Conservation (phyloP, 1,140 invertebrate genomes). For the Platorchestia sp. region DNA sequence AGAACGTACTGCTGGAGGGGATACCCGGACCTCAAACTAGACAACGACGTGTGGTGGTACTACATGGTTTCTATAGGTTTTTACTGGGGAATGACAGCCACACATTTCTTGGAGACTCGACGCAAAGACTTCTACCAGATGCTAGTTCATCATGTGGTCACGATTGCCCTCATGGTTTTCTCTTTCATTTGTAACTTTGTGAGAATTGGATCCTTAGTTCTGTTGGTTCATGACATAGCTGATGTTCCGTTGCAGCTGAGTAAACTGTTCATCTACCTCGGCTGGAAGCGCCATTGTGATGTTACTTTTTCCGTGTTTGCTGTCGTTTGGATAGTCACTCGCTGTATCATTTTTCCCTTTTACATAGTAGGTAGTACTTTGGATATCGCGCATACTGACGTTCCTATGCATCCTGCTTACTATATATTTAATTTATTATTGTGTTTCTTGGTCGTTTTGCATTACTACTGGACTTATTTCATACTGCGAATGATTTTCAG, state of each 20-base stretch:
- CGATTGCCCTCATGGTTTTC: constrained; percentile 75
- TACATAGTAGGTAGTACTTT: constrained; percentile 84
- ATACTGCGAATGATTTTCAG: constrained; percentile 76
- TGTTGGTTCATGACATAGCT: constrained; percentile 94
- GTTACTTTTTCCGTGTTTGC: constrained; percentile 89
- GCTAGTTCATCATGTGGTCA: constrained; percentile 78
- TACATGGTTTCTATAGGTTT: constrained; percentile 79
- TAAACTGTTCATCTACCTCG: constrained; percentile 94
- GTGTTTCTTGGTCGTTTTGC: constrained; percentile 86
- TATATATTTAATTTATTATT: constrained; percentile 95
- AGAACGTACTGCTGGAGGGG: constrained; percentile 91
- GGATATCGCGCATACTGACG: constrained; percentile 85
- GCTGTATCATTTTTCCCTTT: constrained; percentile 88
- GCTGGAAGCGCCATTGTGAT: constrained; percentile 89
- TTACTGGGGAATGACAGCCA: constrained; percentile 94
- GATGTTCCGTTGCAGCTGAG: constrained; percentile 95
- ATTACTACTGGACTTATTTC: constrained; percentile 95
- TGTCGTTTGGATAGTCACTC: constrained; percentile 87
- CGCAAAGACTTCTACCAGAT: constrained; percentile 68
- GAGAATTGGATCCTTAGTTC: constrained; percentile 90
- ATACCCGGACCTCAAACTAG: constrained; percentile 72
- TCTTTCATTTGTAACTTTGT: constrained; percentile 96
- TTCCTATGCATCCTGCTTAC: constrained; percentile 94
- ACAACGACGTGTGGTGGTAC: constrained; percentile 76
- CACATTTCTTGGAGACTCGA: constrained; percentile 89